Evolutionary conservation across 2,113 vertebrate genomes (phyloP).

Genomic region (Indicator maculatus): DNA sequence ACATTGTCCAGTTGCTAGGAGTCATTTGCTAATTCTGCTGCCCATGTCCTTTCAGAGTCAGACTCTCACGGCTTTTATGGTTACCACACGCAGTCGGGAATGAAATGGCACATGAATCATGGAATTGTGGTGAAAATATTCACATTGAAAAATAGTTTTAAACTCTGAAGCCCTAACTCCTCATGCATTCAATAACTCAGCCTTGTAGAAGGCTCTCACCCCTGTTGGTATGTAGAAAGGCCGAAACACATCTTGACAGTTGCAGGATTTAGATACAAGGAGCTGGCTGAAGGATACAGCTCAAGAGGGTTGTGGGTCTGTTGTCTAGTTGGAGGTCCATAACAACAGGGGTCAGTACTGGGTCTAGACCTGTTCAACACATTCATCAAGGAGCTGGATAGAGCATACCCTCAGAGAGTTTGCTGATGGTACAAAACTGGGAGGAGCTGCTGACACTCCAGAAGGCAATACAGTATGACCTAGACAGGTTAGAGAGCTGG

Average conservation of each 20-base stretch:
- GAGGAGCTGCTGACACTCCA: too few relatives aligned
- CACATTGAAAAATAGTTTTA: neutral
- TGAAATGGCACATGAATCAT: neutral
- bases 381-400: too few relatives aligned
- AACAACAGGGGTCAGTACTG: too few relatives aligned
- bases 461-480: too few relatives aligned
- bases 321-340: too few relatives aligned
- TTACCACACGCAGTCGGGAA: neutral
- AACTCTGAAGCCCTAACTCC: neutral
- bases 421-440: too few relatives aligned
- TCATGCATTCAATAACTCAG: neutral
- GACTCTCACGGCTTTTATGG: neutral
- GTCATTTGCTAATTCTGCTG: neutral
- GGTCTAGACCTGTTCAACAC: too few relatives aligned
- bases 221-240: neutral
- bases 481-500: too few relatives aligned
- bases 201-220: neutral
- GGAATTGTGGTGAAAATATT: neutral
- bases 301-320: too few relatives aligned
- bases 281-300: neutral
- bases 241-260: neutral
- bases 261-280: neutral
- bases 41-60: rapidly evolving
- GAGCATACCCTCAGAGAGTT: too few relatives aligned
- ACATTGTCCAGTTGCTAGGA: neutral